Base-by-base conservation (phyloP, 1,140 invertebrate genomes). In the Aphelinus atriplicis region DNA sequence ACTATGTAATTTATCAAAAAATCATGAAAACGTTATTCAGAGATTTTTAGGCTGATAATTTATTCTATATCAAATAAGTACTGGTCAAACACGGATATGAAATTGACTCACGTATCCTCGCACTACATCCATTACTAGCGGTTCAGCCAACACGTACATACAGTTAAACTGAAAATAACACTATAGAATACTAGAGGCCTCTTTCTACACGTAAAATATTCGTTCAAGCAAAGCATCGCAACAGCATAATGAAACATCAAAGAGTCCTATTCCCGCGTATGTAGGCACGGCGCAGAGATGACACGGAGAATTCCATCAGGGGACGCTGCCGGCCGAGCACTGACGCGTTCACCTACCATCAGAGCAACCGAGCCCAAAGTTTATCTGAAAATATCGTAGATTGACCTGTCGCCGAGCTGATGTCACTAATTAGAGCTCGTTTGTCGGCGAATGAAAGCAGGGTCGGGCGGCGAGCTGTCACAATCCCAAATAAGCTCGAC, bases 341-440 rank as follows among this genome's bases (percentile, higher is more conserved):
- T 69, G 66, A 69, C 26, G 26, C 26, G 26, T 26, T 26, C 26
- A 26, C 26, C 26, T 26, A 26, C 26, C 26, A 26, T 26, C 26
- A 26, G 26, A 26, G 26, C 26, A 26, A 26, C 26, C 26, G 26
- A 26, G 26, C 26, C 4, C 51, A 53, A 70, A 78, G 79, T 80
- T 84, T 83, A 80, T 85, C 84, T 86, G 81, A 82, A 84, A 86
- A 86, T 86, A 84, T 63, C 76, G 79, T 84, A 77, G 82, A 86
- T 87, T 86, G 85, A 87, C 86, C 84, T 82, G 83, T 81, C 83
- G 84, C 84, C 85, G 83, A 72, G 77, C 75, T 88, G 87, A 88
- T 85, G 86, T 88, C 85, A 87, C 83, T 87, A 84, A 88, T 88
- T 87, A 87, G 82, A 85, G 77, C 82, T 86, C 81, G 77, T 86